Percentiles rank a stretch among this genome's conserved stretches.
phyloP scores from a whole-genome alignment of 2,888 invertebrate species.

The Nymphalis c-album region DNA sequence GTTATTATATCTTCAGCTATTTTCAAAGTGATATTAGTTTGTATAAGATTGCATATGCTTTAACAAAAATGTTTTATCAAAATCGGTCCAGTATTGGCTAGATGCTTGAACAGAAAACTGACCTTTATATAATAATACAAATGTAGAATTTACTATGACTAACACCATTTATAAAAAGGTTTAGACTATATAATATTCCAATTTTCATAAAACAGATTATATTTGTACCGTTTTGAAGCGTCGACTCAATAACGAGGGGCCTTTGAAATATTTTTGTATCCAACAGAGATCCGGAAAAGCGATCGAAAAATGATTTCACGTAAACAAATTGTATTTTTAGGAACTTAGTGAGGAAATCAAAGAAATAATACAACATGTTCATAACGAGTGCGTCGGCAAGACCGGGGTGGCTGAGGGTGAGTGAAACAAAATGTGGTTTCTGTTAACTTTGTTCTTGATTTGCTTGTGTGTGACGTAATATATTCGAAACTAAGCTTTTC shows the following conservation, averaged over 20 bases:
- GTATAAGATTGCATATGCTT: no score
- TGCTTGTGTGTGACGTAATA: conserved; percentile 65
- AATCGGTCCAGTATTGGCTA: no score
- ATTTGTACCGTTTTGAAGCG: not conserved
- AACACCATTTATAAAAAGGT: no score
- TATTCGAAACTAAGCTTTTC: conserved; percentile 55
- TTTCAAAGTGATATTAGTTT: no score
- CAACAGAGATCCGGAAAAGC: conserved; percentile 25
- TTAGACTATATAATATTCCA: no score
- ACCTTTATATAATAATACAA: no score
- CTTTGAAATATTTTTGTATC: conserved; percentile 30
- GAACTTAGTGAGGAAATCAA: conserved; percentile 76
- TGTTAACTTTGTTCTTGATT: conserved; percentile 67
- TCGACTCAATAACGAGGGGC: conserved; percentile 11
- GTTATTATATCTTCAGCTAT: no score
- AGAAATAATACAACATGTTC: conserved; percentile 77
- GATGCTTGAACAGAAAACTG: no score
- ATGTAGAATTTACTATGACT: no score
- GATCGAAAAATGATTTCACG: conserved; percentile 39
- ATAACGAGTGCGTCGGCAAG: conserved; percentile 74
- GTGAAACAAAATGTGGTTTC: conserved; percentile 68
- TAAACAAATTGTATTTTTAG: conserved; percentile 58
- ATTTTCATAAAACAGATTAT: no score
- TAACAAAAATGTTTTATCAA: no score
- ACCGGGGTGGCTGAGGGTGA: conserved; percentile 76